These are phyloP conservation scores for Phortica variegata DNA, from an alignment of 1,140 invertebrate species.

Conservation along the genomic window DNA sequence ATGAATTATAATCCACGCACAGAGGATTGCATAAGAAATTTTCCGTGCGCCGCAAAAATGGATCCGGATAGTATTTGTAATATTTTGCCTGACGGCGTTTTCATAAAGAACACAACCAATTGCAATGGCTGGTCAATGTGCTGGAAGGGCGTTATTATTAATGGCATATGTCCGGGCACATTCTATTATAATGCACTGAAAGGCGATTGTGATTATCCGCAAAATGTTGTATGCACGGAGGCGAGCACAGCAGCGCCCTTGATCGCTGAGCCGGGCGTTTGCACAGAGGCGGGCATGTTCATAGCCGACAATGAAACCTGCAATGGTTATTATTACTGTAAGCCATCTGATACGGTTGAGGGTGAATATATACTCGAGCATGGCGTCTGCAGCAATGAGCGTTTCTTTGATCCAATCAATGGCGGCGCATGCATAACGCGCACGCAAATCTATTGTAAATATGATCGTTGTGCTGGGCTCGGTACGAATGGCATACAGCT, in stretches of 20 bases:
- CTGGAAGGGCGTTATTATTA: conserved; percentile 28
- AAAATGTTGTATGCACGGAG: conserved; percentile 28
- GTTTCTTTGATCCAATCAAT: conserved; percentile 27
- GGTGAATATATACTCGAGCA: conserved; percentile 30
- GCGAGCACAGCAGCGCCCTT: conserved; percentile 1
- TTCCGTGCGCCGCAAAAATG: conserved; percentile 23
- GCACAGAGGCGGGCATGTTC: conserved; percentile 26
- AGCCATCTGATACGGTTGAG: not conserved
- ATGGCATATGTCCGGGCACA: conserved; percentile 31
- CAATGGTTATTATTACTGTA: conserved; percentile 45
- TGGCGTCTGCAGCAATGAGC: conserved; percentile 28
- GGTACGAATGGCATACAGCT: conserved; percentile 32
- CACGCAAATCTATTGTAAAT: conserved; percentile 26
- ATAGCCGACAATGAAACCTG: conserved; percentile 34
- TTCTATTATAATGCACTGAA: conserved; percentile 33
- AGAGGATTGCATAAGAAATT: conserved; percentile 34
- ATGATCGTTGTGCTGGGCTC: conserved; percentile 40
- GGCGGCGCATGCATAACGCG: conserved; percentile 39
- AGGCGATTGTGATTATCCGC: conserved; percentile 35
- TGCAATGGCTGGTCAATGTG: conserved; percentile 43
- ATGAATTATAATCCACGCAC: conserved; percentile 38
- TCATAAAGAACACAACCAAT: conserved; percentile 27
- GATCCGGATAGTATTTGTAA: conserved; percentile 42
- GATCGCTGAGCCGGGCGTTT: conserved; percentile 18
- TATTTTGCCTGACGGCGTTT: conserved; percentile 45